These are phyloP conservation scores for Ammodytes marinus DNA, from an alignment of 2,113 vertebrate genomes.

Conservation along the genomic window DNA sequence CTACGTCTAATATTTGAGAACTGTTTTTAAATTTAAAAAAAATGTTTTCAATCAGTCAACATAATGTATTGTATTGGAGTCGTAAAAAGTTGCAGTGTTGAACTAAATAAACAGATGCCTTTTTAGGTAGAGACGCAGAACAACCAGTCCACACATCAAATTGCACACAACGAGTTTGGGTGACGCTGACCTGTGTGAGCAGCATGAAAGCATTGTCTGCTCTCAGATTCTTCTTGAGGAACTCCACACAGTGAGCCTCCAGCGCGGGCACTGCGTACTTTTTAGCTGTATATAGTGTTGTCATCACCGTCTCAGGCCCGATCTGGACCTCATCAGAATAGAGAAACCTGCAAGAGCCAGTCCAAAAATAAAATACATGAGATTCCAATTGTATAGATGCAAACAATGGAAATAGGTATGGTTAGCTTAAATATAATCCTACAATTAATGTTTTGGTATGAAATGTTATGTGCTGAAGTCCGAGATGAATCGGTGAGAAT, in stretches of 20 bases:
- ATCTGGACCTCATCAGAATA: slow-evolving; percentile 99
- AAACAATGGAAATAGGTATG: not conserved
- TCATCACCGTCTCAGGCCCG: slow-evolving; percentile 98
- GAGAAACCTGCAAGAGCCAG: slow-evolving; percentile 88
- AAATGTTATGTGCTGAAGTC: not conserved
- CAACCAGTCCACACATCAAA: not conserved
- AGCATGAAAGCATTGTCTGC: slow-evolving; percentile 98
- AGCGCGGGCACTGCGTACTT: slow-evolving; percentile 97
- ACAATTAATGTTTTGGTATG: not conserved
- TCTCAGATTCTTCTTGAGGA: slow-evolving; percentile 96
- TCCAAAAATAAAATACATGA: not conserved
- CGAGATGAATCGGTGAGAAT: not conserved
- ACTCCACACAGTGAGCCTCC: slow-evolving; percentile 97
- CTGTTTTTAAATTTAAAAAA: not conserved
- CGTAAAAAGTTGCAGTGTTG: not conserved
- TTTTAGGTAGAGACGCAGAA: not conserved
- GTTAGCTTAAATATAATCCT: not conserved
- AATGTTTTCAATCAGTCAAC: not conserved
- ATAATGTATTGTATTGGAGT: not conserved
- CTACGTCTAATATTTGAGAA: not conserved
- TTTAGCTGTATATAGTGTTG: slow-evolving; percentile 96
- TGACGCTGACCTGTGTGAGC: slow-evolving; percentile 92
- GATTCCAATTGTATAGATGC: not conserved
- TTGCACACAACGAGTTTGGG: not conserved
- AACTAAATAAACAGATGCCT: not conserved